Evolutionary conservation across 35 echinoderm and acorn worm species (phyloP).

Genomic region (Lytechinus variegatus): DNA sequence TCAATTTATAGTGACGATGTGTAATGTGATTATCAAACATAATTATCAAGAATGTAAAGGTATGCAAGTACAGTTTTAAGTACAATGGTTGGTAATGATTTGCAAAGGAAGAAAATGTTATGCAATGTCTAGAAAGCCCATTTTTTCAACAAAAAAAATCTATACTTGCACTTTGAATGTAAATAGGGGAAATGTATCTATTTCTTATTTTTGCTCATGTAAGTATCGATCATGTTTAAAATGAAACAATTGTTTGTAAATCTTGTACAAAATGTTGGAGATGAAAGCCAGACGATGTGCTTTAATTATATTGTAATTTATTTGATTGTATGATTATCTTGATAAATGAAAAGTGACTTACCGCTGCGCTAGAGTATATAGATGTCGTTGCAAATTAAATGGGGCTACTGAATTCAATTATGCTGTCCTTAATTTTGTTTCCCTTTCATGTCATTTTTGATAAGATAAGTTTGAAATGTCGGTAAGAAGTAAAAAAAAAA

Average conservation of each 20-base stretch:
- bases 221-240: conserved; percentile 5
- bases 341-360: background rate
- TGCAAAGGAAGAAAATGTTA: background rate
- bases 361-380: background rate
- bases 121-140: background rate
- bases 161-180: background rate
- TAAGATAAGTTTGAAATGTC: too few species aligned
- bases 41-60: too few species aligned
- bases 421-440: background rate
- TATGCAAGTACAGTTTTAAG: too few species aligned
- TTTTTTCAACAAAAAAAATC: background rate
- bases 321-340: background rate
- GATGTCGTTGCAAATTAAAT: background rate
- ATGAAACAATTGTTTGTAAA: conserved; percentile 6
- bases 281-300: conserved; percentile 17
- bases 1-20: too few species aligned
- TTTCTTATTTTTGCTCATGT: conserved; percentile 20
- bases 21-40: too few species aligned
- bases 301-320: background rate
- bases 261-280: background rate
- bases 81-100: too few species aligned
- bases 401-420: background rate
- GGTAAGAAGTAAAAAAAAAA: too few species aligned
- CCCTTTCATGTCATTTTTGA: background rate
- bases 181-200: conserved; percentile 12